phyloP scores from a whole-genome alignment of 2,888 invertebrate genomes.

The Micoletzkya japonica region DNA sequence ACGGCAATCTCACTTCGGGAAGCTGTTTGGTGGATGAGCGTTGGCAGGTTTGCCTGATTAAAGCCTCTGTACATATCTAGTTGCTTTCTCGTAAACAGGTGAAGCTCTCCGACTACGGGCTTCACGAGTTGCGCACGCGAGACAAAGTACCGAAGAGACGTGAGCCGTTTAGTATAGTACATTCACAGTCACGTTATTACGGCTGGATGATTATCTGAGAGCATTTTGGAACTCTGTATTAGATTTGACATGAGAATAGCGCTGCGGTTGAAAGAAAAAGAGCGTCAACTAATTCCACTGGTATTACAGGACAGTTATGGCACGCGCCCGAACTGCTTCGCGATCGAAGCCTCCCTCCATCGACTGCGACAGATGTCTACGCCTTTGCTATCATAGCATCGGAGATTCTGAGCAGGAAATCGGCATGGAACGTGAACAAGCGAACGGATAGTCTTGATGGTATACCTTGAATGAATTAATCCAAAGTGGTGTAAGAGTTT shows the following conservation, averaged over 20 bases:
- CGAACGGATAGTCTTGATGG: conserved; percentile 17
- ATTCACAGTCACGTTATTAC: too few species aligned
- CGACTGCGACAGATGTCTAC: conserved; percentile 16
- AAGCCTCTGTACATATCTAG: too few species aligned
- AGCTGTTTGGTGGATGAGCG: conserved; percentile 21
- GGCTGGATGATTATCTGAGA: background rate
- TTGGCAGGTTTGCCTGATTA: too few species aligned
- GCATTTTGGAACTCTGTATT: background rate
- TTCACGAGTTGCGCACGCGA: background rate
- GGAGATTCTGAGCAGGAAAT: conserved; percentile 10
- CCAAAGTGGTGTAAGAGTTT: too few species aligned
- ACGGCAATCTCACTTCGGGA: conserved; percentile 19
- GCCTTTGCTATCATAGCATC: conserved; percentile 21
- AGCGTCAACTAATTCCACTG: background rate
- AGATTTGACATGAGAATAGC: background rate
- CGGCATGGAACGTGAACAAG: conserved; percentile 1
- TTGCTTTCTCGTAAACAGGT: conserved; percentile 23
- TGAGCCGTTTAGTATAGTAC: background rate
- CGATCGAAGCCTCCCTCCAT: background rate
- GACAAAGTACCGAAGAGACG: conserved; percentile 10
- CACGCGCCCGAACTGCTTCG: conserved; percentile 21
- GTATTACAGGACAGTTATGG: conserved; percentile 6
- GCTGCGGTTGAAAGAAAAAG: background rate
- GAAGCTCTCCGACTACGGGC: conserved; percentile 27
- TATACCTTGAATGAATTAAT: too few species aligned